Evolutionary conservation across 1,140 invertebrate species (phyloP).

Genomic region (Pseudomyrmex gracilis): DNA sequence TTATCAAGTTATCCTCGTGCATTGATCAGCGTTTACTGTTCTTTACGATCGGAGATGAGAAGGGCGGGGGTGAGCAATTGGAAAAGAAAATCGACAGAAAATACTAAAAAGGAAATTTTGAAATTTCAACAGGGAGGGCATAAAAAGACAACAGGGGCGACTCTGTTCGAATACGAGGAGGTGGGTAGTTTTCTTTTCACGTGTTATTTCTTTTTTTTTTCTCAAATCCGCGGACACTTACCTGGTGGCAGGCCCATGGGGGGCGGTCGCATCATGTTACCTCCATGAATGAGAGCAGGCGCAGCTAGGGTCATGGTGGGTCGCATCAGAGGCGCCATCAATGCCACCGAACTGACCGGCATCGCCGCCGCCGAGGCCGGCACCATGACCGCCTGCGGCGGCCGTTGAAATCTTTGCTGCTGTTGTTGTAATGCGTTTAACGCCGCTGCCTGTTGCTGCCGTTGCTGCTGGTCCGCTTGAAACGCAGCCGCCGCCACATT

Average conservation of each 20-base stretch:
- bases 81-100: slow-evolving; percentile 30
- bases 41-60: background rate
- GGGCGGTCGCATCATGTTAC: slow-evolving; percentile 91
- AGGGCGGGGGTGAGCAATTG: background rate
- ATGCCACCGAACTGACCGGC: slow-evolving; percentile 86
- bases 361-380: slow-evolving; percentile 84
- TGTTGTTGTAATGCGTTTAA: slow-evolving; percentile 78
- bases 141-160: slow-evolving; percentile 9
- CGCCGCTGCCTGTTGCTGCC: slow-evolving; percentile 80
- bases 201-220: background rate
- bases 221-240: slow-evolving; percentile 84
- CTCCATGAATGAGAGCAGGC: slow-evolving; percentile 89
- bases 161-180: background rate
- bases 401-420: slow-evolving; percentile 81
- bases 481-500: slow-evolving; percentile 80
- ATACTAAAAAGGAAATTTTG: slow-evolving; percentile 10
- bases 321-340: slow-evolving; percentile 88
- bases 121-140: slow-evolving; percentile 17
- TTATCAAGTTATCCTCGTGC: slow-evolving; percentile 2
- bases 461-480: slow-evolving; percentile 83
- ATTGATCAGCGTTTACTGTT: background rate
- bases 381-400: slow-evolving; percentile 82
- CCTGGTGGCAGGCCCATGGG: slow-evolving; percentile 90
- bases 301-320: slow-evolving; percentile 88
- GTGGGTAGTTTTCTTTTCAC: background rate